Evolutionary conservation across 2,888 invertebrate genomes (phyloP).

Genomic region (Dichetophora obliterata): DNA sequence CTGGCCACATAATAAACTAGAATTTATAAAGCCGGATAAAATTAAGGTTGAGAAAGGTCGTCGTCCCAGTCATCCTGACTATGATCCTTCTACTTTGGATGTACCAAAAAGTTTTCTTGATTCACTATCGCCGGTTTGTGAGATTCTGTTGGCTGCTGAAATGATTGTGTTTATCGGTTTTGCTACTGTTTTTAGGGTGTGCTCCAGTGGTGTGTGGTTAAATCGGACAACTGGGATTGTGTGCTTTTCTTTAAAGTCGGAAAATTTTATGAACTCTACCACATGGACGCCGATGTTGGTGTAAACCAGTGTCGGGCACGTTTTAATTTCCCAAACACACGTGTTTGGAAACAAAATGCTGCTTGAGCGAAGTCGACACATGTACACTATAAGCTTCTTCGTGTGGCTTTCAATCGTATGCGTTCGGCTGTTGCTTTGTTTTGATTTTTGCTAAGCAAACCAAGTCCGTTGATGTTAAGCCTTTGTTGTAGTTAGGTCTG

Average conservation of each 20-base stretch:
- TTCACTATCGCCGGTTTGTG: slow-evolving; percentile 82
- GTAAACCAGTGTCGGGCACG: too few relatives aligned
- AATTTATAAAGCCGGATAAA: slow-evolving; percentile 85
- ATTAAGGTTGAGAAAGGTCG: slow-evolving; percentile 81
- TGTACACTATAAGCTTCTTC: too few relatives aligned
- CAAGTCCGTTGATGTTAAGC: too few relatives aligned
- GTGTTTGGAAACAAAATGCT: too few relatives aligned
- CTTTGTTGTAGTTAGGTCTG: too few relatives aligned
- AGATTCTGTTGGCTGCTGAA: neutral
- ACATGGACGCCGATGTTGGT: slow-evolving; percentile 96
- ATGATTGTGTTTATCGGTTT: neutral
- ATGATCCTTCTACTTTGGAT: slow-evolving; percentile 88
- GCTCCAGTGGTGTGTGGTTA: slow-evolving; percentile 98
- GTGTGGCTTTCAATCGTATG: too few relatives aligned
- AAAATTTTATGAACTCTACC: slow-evolving; percentile 98
- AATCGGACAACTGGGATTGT: slow-evolving; percentile 88
- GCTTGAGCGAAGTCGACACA: too few relatives aligned
- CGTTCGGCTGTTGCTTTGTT: too few relatives aligned
- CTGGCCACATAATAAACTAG: slow-evolving; percentile 82
- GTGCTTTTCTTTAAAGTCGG: slow-evolving; percentile 99
- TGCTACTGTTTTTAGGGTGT: slow-evolving; percentile 76
- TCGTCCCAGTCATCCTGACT: slow-evolving; percentile 82
- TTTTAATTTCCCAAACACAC: too few relatives aligned
- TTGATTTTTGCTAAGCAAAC: too few relatives aligned
- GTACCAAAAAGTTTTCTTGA: slow-evolving; percentile 86